phyloP scores from a whole-genome alignment of 2,797 vertebrate genomes.

The Sciurus vulgaris region DNA sequence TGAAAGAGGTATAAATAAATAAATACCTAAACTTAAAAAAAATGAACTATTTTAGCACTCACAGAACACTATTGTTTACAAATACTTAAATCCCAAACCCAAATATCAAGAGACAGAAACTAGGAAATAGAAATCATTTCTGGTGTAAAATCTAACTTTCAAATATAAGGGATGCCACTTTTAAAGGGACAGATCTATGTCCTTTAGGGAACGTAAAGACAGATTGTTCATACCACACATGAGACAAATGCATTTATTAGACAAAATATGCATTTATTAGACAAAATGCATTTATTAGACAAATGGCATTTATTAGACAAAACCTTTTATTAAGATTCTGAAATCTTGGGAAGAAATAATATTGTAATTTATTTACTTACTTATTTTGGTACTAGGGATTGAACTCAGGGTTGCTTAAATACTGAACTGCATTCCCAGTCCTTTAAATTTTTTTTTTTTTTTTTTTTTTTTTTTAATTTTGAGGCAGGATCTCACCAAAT shows the following conservation, averaged over 20 bases:
- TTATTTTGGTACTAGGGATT: no score
- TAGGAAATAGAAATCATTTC: background rate
- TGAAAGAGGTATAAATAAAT: conserved; percentile 35
- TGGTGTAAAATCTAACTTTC: background rate
- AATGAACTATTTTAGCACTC: background rate
- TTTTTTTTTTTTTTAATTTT: no score
- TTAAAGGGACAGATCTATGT: background rate
- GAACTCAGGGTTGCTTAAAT: no score
- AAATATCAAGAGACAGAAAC: conserved; percentile 34
- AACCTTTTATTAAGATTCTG: background rate
- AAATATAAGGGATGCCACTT: background rate
- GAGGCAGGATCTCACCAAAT: no score
- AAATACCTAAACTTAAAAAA: background rate
- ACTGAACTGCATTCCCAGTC: no score
- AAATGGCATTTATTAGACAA: no score
- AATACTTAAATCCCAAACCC: conserved; percentile 31
- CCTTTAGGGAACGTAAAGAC: background rate
- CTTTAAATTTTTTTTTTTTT: no score
- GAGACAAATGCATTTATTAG: background rate
- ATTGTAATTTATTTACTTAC: background rate
- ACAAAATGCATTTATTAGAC: no score
- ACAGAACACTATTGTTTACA: background rate
- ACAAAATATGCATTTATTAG: no score
- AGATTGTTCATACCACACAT: fast-evolving
- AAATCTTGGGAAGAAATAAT: conserved; percentile 7